These are phyloP conservation scores for Mormyrus hasselquistii DNA, from an alignment of 2,797 vertebrate species.

Conservation along the genomic window DNA sequence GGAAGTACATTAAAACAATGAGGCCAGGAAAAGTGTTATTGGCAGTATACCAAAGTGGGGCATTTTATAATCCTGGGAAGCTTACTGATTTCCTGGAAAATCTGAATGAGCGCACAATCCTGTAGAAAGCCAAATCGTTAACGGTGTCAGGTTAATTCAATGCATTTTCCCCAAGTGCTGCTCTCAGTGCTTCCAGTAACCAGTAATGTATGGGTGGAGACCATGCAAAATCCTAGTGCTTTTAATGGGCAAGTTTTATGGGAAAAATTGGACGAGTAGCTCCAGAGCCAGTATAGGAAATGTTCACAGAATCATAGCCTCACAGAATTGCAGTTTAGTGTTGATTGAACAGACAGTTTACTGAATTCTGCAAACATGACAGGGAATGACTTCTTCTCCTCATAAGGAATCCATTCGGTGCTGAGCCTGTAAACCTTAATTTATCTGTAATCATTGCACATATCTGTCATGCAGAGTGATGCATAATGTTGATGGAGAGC, in stretches of 20 bases:
- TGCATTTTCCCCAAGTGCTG: background rate
- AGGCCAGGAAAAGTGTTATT: slow-evolving; percentile 14
- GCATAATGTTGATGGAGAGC: background rate
- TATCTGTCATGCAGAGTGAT: background rate
- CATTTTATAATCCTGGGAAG: slow-evolving; percentile 23
- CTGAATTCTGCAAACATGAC: background rate
- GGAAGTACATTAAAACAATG: slow-evolving; percentile 10
- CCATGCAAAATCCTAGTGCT: background rate
- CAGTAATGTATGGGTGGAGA: slow-evolving; percentile 1
- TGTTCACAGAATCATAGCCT: background rate
- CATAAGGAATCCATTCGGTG: background rate
- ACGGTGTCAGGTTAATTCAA: background rate
- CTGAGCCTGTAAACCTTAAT: background rate
- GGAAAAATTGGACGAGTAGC: background rate
- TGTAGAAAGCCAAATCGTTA: background rate
- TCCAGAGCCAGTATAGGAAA: background rate
- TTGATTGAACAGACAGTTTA: background rate
- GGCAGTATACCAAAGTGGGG: slow-evolving; percentile 23
- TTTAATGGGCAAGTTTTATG: background rate
- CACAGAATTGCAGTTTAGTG: background rate
- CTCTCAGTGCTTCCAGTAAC: background rate
- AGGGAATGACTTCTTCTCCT: background rate
- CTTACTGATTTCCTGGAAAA: slow-evolving; percentile 14
- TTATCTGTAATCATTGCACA: background rate
- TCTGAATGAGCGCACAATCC: background rate